A percentile compares a stretch with the other conserved stretches of the same genome.
phyloP scores from a whole-genome alignment of 2,888 invertebrate species.

The Andrena marginata region DNA sequence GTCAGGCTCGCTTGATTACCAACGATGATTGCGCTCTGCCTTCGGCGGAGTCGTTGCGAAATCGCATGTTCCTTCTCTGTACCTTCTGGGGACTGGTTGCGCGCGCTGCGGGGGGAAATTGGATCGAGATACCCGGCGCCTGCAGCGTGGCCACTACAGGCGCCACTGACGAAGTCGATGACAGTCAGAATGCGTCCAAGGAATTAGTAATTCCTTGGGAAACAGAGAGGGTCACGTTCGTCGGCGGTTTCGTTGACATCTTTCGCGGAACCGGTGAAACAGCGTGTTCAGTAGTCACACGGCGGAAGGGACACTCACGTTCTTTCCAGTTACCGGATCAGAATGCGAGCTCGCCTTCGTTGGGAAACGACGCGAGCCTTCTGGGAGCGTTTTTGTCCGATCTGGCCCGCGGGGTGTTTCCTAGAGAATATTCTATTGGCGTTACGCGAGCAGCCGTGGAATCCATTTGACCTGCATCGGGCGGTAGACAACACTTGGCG shows the following conservation, averaged over 20 bases:
- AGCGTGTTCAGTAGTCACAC: not conserved
- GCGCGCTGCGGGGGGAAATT: not conserved
- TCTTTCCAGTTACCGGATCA: not conserved
- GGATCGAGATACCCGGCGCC: not conserved
- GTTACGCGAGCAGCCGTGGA: slow-evolving; percentile 55
- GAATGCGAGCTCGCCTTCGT: not conserved
- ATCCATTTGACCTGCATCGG: slow-evolving; percentile 75
- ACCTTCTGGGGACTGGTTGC: too few species aligned
- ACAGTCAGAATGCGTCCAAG: not conserved
- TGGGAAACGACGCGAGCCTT: not conserved
- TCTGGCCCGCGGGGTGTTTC: not conserved
- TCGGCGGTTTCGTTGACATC: slow-evolving; percentile 10
- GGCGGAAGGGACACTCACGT: not conserved
- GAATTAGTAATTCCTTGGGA: not conserved
- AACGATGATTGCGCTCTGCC: slow-evolving; percentile 28
- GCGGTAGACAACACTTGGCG: slow-evolving; percentile 15
- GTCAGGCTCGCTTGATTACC: slow-evolving; percentile 56
- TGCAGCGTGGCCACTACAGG: too few species aligned
- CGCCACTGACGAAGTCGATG: not conserved
- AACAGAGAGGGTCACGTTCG: not conserved
- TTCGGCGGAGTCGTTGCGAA: slow-evolving; percentile 33
- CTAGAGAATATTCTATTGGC: slow-evolving; percentile 20
- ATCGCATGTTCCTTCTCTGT: not conserved
- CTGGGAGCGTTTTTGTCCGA: not conserved
- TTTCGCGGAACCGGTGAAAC: slow-evolving; percentile 5